Percentiles rank a stretch among this genome's conserved stretches.
phyloP scores from a whole-genome alignment of 2,797 vertebrate species.

The Falco concolor region DNA sequence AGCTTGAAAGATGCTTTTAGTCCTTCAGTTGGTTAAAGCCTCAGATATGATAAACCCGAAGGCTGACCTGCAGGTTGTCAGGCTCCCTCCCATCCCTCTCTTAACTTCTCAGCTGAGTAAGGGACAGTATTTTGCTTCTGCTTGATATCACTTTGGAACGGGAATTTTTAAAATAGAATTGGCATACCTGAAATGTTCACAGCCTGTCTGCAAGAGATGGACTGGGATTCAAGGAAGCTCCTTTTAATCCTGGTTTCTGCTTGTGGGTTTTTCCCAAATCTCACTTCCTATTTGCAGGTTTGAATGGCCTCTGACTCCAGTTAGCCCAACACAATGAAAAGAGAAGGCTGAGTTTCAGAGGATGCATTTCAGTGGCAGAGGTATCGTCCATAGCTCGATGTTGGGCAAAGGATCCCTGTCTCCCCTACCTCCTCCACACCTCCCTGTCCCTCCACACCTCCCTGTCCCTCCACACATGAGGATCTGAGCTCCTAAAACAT shows the following conservation, averaged over 20 bases:
- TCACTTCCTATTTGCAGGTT: neutral
- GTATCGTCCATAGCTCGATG: neutral
- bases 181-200: neutral
- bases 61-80: neutral
- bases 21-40: neutral
- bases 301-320: neutral
- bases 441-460: neutral
- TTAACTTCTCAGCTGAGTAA: neutral
- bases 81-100: neutral
- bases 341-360: neutral
- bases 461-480: neutral
- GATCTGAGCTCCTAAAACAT: neutral
- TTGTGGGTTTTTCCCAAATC: neutral
- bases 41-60: neutral
- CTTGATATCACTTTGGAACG: neutral
- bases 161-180: neutral
- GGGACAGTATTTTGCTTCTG: neutral
- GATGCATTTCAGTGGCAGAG: neutral
- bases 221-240: neutral
- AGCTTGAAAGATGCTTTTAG: neutral
- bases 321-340: neutral
- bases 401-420: neutral
- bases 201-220: neutral
- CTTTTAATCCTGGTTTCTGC: conserved; percentile 15
- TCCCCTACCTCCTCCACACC: neutral